A percentile compares a stretch with the other conserved stretches of the same genome.
Conservation (phyloP, 1,140 invertebrate genomes). For the Eciton burchellii region DNA sequence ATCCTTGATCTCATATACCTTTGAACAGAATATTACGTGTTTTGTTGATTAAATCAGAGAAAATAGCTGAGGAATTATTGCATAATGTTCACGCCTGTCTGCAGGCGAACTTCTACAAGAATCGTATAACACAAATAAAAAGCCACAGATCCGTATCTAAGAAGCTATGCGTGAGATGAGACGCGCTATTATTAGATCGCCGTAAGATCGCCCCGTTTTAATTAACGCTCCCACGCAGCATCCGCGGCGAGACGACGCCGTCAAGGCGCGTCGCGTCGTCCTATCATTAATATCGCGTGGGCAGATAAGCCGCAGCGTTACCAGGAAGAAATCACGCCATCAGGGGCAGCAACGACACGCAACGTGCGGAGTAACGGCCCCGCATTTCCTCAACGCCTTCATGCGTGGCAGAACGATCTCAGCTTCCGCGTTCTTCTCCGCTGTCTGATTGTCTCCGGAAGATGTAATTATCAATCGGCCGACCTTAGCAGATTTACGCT, state of each 20-base stretch:
- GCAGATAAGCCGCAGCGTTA: constrained; percentile 19
- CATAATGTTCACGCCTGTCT: too few species aligned
- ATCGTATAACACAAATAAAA: neutral
- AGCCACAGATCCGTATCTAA: too few species aligned
- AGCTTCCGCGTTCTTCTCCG: constrained; percentile 66
- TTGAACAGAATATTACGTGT: too few species aligned
- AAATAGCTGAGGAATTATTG: too few species aligned
- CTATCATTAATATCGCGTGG: constrained; percentile 28
- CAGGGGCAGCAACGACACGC: constrained; percentile 51
- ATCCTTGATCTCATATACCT: too few species aligned
- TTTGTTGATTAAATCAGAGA: too few species aligned
- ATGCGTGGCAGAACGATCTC: constrained; percentile 56
- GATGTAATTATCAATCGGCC: constrained; percentile 58
- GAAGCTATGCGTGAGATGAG: too few species aligned
- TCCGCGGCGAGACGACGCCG: neutral
- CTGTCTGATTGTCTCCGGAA: constrained; percentile 30
- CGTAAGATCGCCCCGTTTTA: neutral
- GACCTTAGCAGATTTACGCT: constrained; percentile 17
- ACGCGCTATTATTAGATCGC: neutral
- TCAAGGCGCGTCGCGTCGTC: neutral
- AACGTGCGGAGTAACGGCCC: constrained; percentile 40
- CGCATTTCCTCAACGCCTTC: constrained; percentile 63
- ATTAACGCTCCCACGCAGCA: constrained; percentile 21
- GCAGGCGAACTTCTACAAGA: neutral
- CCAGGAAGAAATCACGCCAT: constrained; percentile 8